Evolutionary conservation across 2,113 vertebrate genomes (phyloP).

Genomic region (Gallinago media): DNA sequence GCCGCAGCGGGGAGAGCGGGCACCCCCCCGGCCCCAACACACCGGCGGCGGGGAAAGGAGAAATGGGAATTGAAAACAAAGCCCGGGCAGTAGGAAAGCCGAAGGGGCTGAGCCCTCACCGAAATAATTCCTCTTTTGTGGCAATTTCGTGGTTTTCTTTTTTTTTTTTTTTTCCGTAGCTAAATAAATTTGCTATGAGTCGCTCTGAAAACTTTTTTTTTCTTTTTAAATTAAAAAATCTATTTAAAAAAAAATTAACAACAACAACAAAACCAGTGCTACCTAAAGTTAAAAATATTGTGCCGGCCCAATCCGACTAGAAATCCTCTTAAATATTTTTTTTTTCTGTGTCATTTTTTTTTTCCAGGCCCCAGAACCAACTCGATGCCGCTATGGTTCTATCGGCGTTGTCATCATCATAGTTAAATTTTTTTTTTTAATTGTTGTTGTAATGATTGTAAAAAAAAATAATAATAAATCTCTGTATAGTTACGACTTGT

Average conservation of each 20-base stretch:
- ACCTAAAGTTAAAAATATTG: background rate
- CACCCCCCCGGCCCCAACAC: background rate
- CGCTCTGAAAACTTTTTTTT: background rate
- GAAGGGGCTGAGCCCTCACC: background rate
- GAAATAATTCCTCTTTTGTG: background rate
- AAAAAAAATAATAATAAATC: conserved; percentile 85
- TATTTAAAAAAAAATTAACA: background rate
- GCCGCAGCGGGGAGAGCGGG: too few species aligned
- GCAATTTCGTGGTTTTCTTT: background rate
- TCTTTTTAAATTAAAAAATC: background rate
- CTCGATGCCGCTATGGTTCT: conserved; percentile 89
- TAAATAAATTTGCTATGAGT: background rate
- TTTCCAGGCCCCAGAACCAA: conserved; percentile 92
- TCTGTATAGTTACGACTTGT: conserved; percentile 94
- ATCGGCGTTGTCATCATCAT: conserved; percentile 85
- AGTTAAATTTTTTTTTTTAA: conserved; percentile 72
- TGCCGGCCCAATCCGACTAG: background rate
- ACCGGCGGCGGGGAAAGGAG: background rate
- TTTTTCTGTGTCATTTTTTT: conserved; percentile 73
- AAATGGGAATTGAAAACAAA: too few species aligned
- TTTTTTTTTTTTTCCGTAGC: background rate
- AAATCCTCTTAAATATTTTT: conserved; percentile 4
- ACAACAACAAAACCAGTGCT: conserved; percentile 9
- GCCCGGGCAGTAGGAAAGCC: background rate
- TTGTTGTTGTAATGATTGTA: conserved; percentile 85